A percentile compares a stretch with the other conserved stretches of the same genome.
phyloP scores from a whole-genome alignment of 2,797 vertebrate genomes.

The Lacerta viridis region DNA sequence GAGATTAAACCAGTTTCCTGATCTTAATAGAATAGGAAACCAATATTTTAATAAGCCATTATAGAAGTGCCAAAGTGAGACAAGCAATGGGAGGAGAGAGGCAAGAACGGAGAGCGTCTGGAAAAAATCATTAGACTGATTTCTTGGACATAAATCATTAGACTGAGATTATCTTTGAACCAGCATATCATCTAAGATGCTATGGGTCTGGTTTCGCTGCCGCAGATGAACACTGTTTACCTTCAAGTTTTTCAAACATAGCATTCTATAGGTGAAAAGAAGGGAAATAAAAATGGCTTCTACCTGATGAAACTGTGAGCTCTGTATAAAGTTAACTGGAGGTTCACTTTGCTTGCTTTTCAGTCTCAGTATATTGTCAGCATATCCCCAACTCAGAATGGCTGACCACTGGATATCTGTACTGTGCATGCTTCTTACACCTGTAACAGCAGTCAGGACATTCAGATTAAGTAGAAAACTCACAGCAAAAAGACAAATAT shows the following conservation, averaged over 20 bases:
- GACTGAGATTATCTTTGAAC: not conserved
- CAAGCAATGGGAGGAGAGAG: not conserved
- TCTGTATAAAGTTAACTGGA: constrained; percentile 96
- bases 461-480: not conserved
- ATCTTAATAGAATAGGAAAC: not conserved
- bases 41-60: not conserved
- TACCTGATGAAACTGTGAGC: constrained; percentile 96
- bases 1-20: not conserved
- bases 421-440: constrained; percentile 98
- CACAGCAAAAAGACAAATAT: not conserved
- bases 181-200: not conserved
- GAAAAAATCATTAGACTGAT: not conserved
- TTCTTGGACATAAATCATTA: not conserved
- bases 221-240: not conserved
- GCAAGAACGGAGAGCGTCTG: not conserved
- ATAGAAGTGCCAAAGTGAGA: not conserved
- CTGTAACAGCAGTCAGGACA: constrained; percentile 72
- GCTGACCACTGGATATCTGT: constrained; percentile 99
- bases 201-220: not conserved
- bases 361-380: constrained; percentile 93
- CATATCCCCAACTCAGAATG: constrained; percentile 98
- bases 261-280: not conserved
- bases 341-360: constrained; percentile 99
- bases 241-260: not conserved
- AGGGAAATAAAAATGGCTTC: constrained; percentile 5